These are phyloP conservation scores for Macrosiphum euphorbiae DNA, from an alignment of 2,888 invertebrate species.

Conservation along the genomic window DNA sequence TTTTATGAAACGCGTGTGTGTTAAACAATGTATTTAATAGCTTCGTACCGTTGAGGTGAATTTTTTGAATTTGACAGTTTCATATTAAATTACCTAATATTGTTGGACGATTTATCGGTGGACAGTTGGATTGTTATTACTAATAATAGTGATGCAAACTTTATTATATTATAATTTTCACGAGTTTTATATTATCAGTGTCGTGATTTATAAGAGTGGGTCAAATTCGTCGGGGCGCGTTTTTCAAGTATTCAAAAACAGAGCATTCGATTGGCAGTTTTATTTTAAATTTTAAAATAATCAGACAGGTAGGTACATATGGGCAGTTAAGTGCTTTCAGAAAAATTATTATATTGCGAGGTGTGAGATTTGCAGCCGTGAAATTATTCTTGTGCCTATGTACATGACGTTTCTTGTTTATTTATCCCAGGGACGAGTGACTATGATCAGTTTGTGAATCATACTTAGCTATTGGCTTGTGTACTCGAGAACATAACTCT, in stretches of 20 bases:
- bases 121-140: neutral
- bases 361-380: neutral
- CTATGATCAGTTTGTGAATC: neutral
- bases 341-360: neutral
- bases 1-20: too few species aligned
- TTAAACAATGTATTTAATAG: neutral
- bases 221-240: neutral
- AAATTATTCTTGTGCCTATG: neutral
- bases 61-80: neutral
- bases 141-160: neutral
- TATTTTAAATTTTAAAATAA: neutral
- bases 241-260: neutral
- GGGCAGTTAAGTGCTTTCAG: neutral
- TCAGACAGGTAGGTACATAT: neutral
- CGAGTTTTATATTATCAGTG: neutral
- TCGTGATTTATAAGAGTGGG: neutral
- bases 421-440: neutral
- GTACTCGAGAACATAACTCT: neutral
- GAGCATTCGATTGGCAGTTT: neutral
- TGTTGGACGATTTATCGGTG: neutral
- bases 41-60: too few species aligned
- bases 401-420: neutral
- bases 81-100: neutral
- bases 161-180: too few species aligned
- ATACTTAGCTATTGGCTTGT: neutral